Evolutionary conservation across 2,113 vertebrate species (phyloP).

Genomic region (Amblyopsis rosae): DNA sequence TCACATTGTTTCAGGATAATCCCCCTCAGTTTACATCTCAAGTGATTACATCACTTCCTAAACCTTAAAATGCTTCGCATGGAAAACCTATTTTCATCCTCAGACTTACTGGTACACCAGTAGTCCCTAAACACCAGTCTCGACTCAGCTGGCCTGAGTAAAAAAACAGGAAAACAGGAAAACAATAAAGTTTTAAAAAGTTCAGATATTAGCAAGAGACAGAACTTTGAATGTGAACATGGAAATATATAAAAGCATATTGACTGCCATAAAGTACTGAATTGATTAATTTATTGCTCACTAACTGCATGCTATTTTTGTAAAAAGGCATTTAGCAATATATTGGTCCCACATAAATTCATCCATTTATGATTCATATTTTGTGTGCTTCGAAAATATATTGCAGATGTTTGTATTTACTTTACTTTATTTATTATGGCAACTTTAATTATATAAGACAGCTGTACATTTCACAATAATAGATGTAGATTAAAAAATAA

Average conservation of each 20-base stretch:
- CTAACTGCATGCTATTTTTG: constrained; percentile 29
- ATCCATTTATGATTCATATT: constrained; percentile 34
- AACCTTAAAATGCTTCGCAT: constrained; percentile 23
- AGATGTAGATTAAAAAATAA: too few relatives aligned
- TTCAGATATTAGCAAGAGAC: constrained; percentile 29
- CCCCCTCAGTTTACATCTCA: constrained; percentile 11
- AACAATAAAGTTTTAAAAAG: too few relatives aligned
- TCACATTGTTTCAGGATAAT: constrained; percentile 26
- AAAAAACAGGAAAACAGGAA: constrained; percentile 24
- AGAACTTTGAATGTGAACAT: not conserved
- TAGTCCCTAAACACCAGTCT: constrained; percentile 37
- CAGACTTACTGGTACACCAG: constrained; percentile 22
- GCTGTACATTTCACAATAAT: too few relatives aligned
- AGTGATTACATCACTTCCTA: constrained; percentile 32
- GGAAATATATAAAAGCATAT: constrained; percentile 29
- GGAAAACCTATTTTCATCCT: constrained; percentile 46
- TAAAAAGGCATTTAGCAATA: constrained; percentile 13
- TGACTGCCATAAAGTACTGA: constrained; percentile 33
- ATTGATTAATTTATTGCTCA: constrained; percentile 23
- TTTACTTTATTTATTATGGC: too few relatives aligned
- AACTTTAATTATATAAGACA: too few relatives aligned
- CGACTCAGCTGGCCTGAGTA: constrained; percentile 8
- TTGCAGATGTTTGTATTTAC: too few relatives aligned
- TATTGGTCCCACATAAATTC: constrained; percentile 14
- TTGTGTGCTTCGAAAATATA: not conserved